These are phyloP conservation scores for Rhagium mordax DNA, from an alignment of 2,888 invertebrate genomes.

Conservation along the genomic window DNA sequence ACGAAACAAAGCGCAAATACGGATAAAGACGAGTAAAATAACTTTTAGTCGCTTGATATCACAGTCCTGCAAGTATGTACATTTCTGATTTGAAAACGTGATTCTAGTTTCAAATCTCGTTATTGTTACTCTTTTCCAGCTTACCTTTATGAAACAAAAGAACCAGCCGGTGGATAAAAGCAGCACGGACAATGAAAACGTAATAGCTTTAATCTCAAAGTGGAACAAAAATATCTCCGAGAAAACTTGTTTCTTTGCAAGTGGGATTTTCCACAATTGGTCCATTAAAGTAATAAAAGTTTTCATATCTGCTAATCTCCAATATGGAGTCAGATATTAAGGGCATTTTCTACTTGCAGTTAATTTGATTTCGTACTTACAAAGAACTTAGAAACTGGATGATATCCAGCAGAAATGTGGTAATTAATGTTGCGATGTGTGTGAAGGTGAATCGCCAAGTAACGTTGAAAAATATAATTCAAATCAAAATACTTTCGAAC, in stretches of 20 bases:
- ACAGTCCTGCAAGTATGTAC: too few relatives aligned
- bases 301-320: slow-evolving; percentile 2
- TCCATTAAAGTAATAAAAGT: slow-evolving; percentile 9
- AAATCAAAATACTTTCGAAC: too few relatives aligned
- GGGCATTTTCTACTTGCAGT: background rate
- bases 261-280: background rate
- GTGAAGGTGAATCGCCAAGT: too few relatives aligned
- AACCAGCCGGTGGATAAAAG: background rate
- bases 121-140: background rate
- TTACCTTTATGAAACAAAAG: background rate
- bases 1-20: too few relatives aligned
- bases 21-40: too few relatives aligned
- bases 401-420: background rate
- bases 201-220: background rate
- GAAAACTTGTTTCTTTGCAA: background rate
- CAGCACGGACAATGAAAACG: background rate
- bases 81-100: too few relatives aligned
- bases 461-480: too few relatives aligned
- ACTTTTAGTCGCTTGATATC: too few relatives aligned
- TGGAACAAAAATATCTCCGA: background rate
- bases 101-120: too few relatives aligned
- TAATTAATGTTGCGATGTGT: background rate
- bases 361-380: background rate
- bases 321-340: background rate
- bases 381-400: too few relatives aligned